These are phyloP conservation scores for Galerucella pusilla DNA, from an alignment of 2,888 invertebrate species.

Conservation along the genomic window DNA sequence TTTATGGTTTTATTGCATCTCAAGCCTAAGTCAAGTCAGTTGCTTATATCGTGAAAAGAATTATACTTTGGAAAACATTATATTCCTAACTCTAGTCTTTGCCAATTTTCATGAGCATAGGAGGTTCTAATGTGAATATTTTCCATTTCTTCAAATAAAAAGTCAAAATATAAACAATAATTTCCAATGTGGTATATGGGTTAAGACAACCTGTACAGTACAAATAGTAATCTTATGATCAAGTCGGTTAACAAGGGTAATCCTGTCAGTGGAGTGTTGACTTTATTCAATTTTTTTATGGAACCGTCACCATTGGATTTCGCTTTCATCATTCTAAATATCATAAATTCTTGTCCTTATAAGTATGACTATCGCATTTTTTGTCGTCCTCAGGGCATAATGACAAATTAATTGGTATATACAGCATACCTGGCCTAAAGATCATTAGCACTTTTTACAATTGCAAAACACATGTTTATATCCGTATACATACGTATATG, in stretches of 20 bases:
- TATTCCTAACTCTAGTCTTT: too few species aligned
- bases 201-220: constrained; percentile 1
- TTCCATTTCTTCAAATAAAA: too few species aligned
- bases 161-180: too few species aligned
- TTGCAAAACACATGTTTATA: constrained; percentile 23
- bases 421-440: constrained; percentile 32
- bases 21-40: too few species aligned
- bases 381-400: constrained; percentile 23
- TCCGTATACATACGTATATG: not conserved
- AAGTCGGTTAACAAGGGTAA: constrained; percentile 22
- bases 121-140: too few species aligned
- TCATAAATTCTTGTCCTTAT: constrained; percentile 28
- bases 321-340: constrained; percentile 32
- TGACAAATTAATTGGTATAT: constrained; percentile 37
- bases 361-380: constrained; percentile 25
- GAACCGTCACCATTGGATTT: constrained; percentile 18
- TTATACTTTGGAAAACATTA: too few species aligned
- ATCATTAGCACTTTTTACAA: constrained; percentile 39
- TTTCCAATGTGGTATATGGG: not conserved
- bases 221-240: not conserved
- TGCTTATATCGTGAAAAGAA: too few species aligned
- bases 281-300: constrained; percentile 24
- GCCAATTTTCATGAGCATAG: too few species aligned
- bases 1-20: too few species aligned
- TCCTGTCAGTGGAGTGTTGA: constrained; percentile 30